Base-by-base conservation (phyloP, 2,113 vertebrate genomes). In the Pogona vitticeps region DNA sequence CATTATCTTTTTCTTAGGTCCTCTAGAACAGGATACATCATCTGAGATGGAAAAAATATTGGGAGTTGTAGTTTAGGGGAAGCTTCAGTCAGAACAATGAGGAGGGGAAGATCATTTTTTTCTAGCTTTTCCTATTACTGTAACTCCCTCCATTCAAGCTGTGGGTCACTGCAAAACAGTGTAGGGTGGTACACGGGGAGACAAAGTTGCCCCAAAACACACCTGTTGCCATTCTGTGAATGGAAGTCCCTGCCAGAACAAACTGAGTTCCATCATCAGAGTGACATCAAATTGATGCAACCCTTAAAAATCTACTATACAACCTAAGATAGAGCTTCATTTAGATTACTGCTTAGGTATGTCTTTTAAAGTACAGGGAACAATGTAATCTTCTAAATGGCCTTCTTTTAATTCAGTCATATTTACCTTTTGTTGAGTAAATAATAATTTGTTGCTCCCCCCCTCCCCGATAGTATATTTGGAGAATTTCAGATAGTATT, bases 391-490 rank as follows among this genome's bases (percentile, higher is more conserved):
- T 87, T 85, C 91, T 90, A 81, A 3, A 6, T 67, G 40, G 86
- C 86, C 76, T 92, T 89, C 26, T 88, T 90, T 88, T 56, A 78
- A 23, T 90, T 91, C 61, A 40, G 79, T 79, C 83, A 33, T 21
- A 63, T 63, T 88, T 93, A 94, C 90, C 92, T 88, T 59, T 72
- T 65, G 6, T 88, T 94, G 75, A 89, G 84, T 93, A 95, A 94
- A 93, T 86, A 52, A 52, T 83, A 68, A 56, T 28, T 76, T 26
- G 79, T 87, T 86, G 90, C 82, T 90, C 82, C 20, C 10, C 46
- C 10, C 84, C 84, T 82, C 84, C 63, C 89, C 67, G 3, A n/a
- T 85, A 92, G 80, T 13, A n/a, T 91, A 76, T 90, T 92, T 91
- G 65, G 80, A 90, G 88, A 85, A 38, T 46, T 88, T 90, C 91